Evolutionary conservation across 2,888 invertebrate genomes (phyloP), one percentile per base, ranked within the genome.

Genomic region (Tupiocoris notatus): DNA sequence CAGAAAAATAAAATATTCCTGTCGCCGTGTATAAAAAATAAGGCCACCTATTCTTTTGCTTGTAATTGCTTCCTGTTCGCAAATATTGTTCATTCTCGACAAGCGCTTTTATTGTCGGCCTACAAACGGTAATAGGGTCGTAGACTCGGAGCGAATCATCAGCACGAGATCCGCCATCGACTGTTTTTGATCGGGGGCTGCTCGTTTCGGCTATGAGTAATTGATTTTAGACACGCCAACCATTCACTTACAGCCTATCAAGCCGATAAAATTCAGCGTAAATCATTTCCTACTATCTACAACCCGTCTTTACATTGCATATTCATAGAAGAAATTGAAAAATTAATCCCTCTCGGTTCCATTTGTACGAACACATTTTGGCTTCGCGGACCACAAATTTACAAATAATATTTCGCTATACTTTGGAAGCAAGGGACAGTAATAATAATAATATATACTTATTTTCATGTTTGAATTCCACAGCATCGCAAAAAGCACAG

Each of bases 241-340:
- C 39, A 39, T 39, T 39, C 39, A 39, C 39, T 39, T 39, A 39
- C 39, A 39, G 12, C 39, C 39, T 39, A 39, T 39, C 39, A 39
- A 39, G 39, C 39, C 39, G 39, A 39, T 39, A 39, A 39, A 39
- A 7, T 39, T 39, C 39, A 39, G 12, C 39, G 39, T 39, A 39
- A 39, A 39, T 39, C 39, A 39, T 39, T 39, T 12, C 39, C 12
- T 39, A 12, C 39, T 39, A 39, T 39, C n/a, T 39, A 39, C 12
- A 39, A 12, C 12, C 39, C 3, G 39, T 39, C 39, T 39, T 39
- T 39, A 39, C 39, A 3, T 39, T 39, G 39, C 12, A n/a, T 39
- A 39, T 39, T 39, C 39, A 39, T 39, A 1, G 39, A 17, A 65
- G 18, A 65, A 65, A n/a, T 65, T 65, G 65, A 65, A 25, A 65